These are phyloP conservation scores for Tachina lurida DNA, from an alignment of 2,888 invertebrate genomes.

Conservation along the genomic window DNA sequence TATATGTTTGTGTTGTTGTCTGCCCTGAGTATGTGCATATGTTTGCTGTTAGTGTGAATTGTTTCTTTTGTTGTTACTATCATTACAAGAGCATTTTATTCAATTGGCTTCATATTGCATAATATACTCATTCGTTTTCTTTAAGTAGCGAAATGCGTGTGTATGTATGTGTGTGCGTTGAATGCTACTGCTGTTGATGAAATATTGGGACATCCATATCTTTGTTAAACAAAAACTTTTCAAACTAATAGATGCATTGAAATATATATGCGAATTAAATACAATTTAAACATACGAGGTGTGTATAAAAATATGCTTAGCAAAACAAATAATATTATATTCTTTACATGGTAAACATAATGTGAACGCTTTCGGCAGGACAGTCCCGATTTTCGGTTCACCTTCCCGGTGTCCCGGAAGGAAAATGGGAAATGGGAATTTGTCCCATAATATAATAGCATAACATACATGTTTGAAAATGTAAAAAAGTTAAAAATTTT, in stretches of 20 bases:
- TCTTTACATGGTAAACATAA: too few species aligned
- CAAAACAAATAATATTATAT: background rate
- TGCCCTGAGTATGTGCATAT: constrained; percentile 15
- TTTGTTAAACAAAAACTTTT: constrained; percentile 56
- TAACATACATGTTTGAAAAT: too few species aligned
- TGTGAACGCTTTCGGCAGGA: too few species aligned
- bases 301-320: background rate
- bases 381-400: too few species aligned
- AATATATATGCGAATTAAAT: constrained; percentile 23
- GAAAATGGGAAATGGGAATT: too few species aligned
- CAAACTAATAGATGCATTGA: constrained; percentile 38
- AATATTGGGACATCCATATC: constrained; percentile 63
- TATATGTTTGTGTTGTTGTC: background rate
- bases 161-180: background rate
- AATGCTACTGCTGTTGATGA: constrained; percentile 39
- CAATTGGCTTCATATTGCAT: constrained; percentile 60
- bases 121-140: constrained; percentile 54
- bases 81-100: constrained; percentile 56
- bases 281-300: constrained; percentile 13
- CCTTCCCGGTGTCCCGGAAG: too few species aligned
- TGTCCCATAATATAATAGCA: too few species aligned
- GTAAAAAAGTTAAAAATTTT: too few species aligned
- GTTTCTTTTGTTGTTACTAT: constrained; percentile 20
- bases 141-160: constrained; percentile 16
- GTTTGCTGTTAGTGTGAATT: constrained; percentile 28